Evolutionary conservation across 2,797 vertebrate genomes (phyloP), one percentile per base, ranked within the genome.

Genomic region (Muraenolepis orangiensis): DNA sequence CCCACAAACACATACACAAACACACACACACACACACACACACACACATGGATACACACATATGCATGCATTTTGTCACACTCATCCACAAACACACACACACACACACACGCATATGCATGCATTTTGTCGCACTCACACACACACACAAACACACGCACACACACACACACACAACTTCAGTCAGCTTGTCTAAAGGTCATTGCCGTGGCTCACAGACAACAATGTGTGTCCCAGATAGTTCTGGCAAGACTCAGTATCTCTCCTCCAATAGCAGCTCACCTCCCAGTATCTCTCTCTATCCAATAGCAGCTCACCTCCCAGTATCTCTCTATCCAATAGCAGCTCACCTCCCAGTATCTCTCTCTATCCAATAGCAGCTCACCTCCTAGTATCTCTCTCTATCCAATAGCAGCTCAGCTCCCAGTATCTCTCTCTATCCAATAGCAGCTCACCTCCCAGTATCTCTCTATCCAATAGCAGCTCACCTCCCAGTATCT

Each of bases 11-110:
- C 42, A 20, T 18, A 20, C n/a, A 61, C 57, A 61, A n/a, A 61
- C 57, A 61, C 57, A 61, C 57, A 57, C 20, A 61, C n/a, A n/a
- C n/a, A n/a, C n/a, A n/a, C n/a, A n/a, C n/a, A n/a, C n/a, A n/a
- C n/a, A n/a, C n/a, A n/a, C n/a, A n/a, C n/a, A n/a, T n/a, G n/a
- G n/a, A n/a, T n/a, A n/a, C 31, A 73, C 77, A 69, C 71, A 69
- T 28, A 32, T 2, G 26, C 57, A 46, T 61, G 75, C 29, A 18
- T 72, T 71, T 26, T 71, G 68, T 66, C 71, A 68, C 64, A 66
- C 64, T 20, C 11, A 28, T 28, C 28, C 38, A 40, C 38, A 40
- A 6, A 40, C 38, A 40, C 38, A 40, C 38, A 40, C 38, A 13
- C 51, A 57, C 0, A 11, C 57, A 57, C 46, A n/a, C 57, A 64